Evolutionary conservation across 1,140 invertebrate species (phyloP), one percentile per base, ranked within the genome.

Genomic region (Macrobrachium rosenbergii): DNA sequence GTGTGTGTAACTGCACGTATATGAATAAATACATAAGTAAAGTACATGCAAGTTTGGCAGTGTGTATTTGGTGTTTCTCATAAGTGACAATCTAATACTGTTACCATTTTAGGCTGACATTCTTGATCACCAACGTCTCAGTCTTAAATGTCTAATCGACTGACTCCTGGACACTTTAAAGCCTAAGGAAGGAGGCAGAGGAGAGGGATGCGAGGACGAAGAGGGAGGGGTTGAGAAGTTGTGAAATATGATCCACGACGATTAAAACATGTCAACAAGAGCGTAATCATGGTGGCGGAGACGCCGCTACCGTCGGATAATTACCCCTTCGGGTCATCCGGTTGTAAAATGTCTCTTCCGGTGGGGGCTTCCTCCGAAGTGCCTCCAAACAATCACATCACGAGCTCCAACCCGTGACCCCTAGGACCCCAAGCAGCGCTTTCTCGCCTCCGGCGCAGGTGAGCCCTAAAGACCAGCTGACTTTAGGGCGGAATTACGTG

Each of bases 181-280:
- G 69, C 19, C 21, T 72, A 12, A 23, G 7, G 17, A 43, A 43
- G 5, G 14, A 72, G 0, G 2, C 69, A 28, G 23, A 8, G 21
- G 12, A 0, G 37, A 17, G 69, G 21, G 69, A 12, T 11, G 12
- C 5, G 23, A 28, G 23, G 23, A 28, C 6, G 23, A 5, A 28
- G 16, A 12, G 23, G 69, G 69, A 8, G 69, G 37, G 37, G 23
- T 72, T 43, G 21, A 23, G 37, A 23, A 72, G 52, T 52, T 52
- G 52, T 52, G 69, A 72, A 72, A 72, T 23, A 72, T 43, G 69
- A 72, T 72, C 69, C 69, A 23, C 14, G 23, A 28, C 69, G 69
- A 72, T 72, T 72, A 72, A 72, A 72, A 28, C 69, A 72, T 72
- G 69, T 72, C 69, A 72, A 72, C 69, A 72, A 72, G 69, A 72